Evolutionary conservation across 2,888 invertebrate species (phyloP), one percentile per base, ranked within the genome.

Genomic region (Metacarcinus magister): DNA sequence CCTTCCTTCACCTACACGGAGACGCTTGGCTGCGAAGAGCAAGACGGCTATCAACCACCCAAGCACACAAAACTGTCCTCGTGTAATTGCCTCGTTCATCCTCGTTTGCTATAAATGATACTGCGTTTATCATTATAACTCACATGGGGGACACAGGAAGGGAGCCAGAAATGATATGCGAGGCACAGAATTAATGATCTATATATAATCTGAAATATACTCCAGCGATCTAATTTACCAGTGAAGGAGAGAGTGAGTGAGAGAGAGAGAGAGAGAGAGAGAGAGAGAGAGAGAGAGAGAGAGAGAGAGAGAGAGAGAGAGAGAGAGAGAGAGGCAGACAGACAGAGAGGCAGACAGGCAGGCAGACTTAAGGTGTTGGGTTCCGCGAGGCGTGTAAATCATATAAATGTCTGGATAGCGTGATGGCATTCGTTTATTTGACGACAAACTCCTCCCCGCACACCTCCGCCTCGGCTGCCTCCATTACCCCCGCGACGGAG

Each of bases 301-400:
- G 75, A 75, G 75, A 75, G 75, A 75, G 93, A 93, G 32, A 67
- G 67, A 39, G 32, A 39, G 60, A 93, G 93, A 92, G 54, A 54
- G 92, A 92, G 54, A 93, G 93, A 67, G 39, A 93, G 92, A 39
- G 39, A 39, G 93, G 28, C 28, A 32, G 92, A 93, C 39, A 43
- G 67, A 67, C 43, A 67, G 82, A 82, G 7, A 93, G 75, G 67
- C 8, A 93, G 75, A 95, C 16, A 95, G 60, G 91, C 39, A 94
- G 94, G 44, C 7, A 67, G 91, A 60, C 46, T 82, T 44, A 43
- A 48, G 89, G 93, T 89, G 82, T 32, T 32, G 28, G 82, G 75
- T 2, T 82, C 13, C 13, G 10, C 13, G 10, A 13, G 82, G 28
- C 32, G 82, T 82, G 82, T 82, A 82, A 82, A 82, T 82, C 82